These are phyloP conservation scores for Pogonomyrmex barbatus DNA, from an alignment of 1,140 invertebrate species.

Conservation along the genomic window DNA sequence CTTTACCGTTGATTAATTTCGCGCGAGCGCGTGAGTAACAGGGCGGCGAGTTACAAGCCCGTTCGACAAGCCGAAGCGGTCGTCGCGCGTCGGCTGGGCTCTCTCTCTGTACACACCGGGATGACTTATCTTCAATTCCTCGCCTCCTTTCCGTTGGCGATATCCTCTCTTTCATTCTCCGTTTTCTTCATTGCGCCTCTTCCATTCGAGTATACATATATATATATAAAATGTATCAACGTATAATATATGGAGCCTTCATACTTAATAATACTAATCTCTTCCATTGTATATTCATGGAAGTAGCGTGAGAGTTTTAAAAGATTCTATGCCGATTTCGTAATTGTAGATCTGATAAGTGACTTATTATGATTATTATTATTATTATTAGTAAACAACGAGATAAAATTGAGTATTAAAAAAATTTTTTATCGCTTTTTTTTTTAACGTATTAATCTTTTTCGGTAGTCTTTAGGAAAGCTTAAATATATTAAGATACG, in stretches of 20 bases:
- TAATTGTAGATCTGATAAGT: not conserved
- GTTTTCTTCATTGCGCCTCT: not conserved
- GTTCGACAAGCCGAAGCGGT: conserved; percentile 76
- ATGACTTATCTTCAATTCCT: conserved; percentile 59
- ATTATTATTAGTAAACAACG: not conserved
- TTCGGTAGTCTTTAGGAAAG: not conserved
- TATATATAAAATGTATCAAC: conserved; percentile 32
- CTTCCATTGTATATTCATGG: not conserved
- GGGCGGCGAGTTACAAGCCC: conserved; percentile 75
- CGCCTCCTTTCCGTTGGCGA: conserved; percentile 41
- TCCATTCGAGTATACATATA: not conserved
- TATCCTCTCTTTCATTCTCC: not conserved
- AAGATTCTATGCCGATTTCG: not conserved
- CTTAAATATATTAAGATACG: not conserved
- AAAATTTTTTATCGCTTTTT: not conserved
- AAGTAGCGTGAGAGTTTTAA: not conserved
- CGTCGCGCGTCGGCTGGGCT: conserved; percentile 27
- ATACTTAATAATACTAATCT: too few species aligned
- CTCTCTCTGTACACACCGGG: conserved; percentile 29
- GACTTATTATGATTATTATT: not conserved
- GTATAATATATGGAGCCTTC: not conserved
- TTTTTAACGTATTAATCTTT: not conserved
- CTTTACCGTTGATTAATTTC: conserved; percentile 71
- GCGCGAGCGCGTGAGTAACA: conserved; percentile 68
- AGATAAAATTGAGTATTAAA: not conserved